A percentile compares a stretch with the other conserved stretches of the same genome.
Conservation (phyloP, 2,797 vertebrate species). For the Sebastes steindachneri region DNA sequence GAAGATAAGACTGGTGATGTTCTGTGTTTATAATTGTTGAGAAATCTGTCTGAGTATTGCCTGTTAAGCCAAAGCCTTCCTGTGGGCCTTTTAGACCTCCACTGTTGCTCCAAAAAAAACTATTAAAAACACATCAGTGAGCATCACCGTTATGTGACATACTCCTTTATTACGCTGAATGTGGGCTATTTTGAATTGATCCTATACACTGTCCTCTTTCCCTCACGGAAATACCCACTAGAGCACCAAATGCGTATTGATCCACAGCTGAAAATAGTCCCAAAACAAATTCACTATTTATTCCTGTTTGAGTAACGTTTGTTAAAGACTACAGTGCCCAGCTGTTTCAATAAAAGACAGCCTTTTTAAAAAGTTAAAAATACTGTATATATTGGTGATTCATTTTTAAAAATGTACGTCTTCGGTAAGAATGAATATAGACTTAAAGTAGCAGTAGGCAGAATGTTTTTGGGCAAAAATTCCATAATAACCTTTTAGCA, state of each 20-base stretch:
- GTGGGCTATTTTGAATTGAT: constrained; percentile 6
- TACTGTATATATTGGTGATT: background rate
- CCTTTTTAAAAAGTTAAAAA: too few species aligned
- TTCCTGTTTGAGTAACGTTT: background rate
- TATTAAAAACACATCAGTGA: background rate
- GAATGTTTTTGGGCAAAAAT: too few species aligned
- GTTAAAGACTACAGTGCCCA: background rate
- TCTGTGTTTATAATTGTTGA: background rate
- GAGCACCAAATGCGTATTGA: constrained; percentile 14
- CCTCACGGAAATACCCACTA: background rate
- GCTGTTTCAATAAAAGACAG: background rate
- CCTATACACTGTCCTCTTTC: background rate
- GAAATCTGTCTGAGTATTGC: background rate
- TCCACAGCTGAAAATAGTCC: constrained; percentile 3
- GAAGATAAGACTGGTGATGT: background rate
- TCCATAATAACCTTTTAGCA: too few species aligned
- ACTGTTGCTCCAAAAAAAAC: background rate
- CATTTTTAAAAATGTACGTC: background rate
- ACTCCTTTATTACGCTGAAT: background rate
- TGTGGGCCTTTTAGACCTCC: background rate
- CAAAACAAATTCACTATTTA: background rate
- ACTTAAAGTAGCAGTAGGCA: too few species aligned
- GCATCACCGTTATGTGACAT: background rate
- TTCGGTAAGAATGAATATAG: background rate
- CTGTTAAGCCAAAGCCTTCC: background rate